A percentile compares a stretch with the other conserved stretches of the same genome.
phyloP scores from a whole-genome alignment of 2,888 invertebrate species.

The Melanargia galathea region DNA sequence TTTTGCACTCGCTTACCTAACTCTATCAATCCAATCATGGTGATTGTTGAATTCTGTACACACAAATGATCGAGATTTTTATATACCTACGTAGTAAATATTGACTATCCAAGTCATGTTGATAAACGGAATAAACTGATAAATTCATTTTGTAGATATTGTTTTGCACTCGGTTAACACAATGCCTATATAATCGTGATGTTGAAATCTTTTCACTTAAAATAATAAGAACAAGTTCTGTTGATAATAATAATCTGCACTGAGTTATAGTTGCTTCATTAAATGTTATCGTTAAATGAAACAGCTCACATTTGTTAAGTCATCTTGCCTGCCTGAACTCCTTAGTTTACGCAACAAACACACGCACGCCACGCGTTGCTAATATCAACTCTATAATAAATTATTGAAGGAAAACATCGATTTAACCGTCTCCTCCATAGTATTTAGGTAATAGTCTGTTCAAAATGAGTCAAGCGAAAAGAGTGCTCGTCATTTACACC shows the following conservation, averaged over 20 bases:
- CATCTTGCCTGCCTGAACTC: not conserved
- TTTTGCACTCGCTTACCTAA: not conserved
- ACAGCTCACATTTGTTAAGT: conserved; percentile 8
- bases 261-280: not conserved
- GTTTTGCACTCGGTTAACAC: conserved; percentile 7
- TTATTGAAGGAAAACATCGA: not conserved
- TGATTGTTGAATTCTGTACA: not conserved
- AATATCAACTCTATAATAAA: not conserved
- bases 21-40: not conserved
- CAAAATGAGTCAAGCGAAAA: conserved; percentile 55
- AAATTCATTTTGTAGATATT: not conserved
- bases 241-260: conserved; percentile 12
- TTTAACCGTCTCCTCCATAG: not conserved
- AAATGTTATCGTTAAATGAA: conserved; percentile 3
- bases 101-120: too few species aligned
- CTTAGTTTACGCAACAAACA: not conserved
- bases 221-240: not conserved
- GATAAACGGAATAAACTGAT: not conserved
- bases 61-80: not conserved
- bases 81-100: too few species aligned
- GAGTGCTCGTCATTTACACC: conserved; percentile 87
- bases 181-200: not conserved
- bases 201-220: not conserved
- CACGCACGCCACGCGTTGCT: not conserved
- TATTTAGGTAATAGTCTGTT: not conserved